Evolutionary conservation across 2,113 vertebrate species (phyloP).

Genomic region (Caretta caretta): DNA sequence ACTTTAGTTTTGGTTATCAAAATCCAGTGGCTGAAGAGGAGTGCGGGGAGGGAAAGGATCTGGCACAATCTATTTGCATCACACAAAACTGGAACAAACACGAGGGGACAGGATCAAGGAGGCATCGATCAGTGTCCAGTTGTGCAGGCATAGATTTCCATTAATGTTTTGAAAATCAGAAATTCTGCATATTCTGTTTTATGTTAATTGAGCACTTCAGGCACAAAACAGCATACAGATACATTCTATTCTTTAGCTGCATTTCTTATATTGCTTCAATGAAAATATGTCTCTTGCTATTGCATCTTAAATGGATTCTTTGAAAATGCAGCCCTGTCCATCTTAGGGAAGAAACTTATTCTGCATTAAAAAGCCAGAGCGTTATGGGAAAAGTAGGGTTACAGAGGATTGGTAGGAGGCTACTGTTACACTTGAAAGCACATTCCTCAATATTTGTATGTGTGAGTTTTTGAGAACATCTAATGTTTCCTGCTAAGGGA

Average conservation of each 20-base stretch:
- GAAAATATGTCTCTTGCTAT: neutral
- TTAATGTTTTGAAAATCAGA: constrained; percentile 46
- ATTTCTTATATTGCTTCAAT: neutral
- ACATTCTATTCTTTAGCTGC: neutral
- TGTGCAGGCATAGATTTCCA: constrained; percentile 18
- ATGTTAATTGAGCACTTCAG: constrained; percentile 40
- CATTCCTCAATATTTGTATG: neutral
- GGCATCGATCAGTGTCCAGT: constrained; percentile 17
- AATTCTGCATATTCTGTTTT: constrained; percentile 40
- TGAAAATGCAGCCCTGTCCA: neutral
- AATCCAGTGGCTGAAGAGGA: neutral
- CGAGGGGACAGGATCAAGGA: neutral
- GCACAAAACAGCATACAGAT: neutral
- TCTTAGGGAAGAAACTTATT: neutral
- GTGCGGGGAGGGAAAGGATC: neutral
- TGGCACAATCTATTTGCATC: neutral
- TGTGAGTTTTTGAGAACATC: neutral
- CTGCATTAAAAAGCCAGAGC: neutral
- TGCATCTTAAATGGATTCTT: neutral
- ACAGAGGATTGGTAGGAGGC: neutral
- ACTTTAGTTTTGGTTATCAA: neutral
- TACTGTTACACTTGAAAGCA: neutral
- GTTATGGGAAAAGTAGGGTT: neutral
- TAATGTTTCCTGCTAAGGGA: constrained; percentile 12
- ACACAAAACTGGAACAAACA: neutral